Base-by-base conservation (phyloP, 2,888 invertebrate genomes). In the Hedya salicella region DNA sequence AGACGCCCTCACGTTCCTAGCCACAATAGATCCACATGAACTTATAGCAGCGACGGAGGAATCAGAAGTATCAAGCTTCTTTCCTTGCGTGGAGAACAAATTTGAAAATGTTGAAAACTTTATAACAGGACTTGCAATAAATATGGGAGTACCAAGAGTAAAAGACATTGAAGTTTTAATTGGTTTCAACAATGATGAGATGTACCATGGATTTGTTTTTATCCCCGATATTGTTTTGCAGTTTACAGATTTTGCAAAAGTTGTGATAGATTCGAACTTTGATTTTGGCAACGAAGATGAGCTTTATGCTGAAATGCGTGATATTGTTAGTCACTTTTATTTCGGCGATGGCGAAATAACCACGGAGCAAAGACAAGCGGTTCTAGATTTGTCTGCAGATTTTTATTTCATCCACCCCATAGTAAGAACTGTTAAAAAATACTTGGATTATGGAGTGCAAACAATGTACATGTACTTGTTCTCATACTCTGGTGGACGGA, bases 381-480 rank as follows among this genome's bases (percentile, higher is more conserved):
- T 77, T 0, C 67, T 71, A 13, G 72, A 79, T 42, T 78, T 82
- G 49, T 44, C 69, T 8, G 77, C 82, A 3, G 83, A 85, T 61
- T 70, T 75, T 11, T 57, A 19, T 1, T 79, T 75, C 36, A 71
- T 74, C 16, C 70, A 80, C 50, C 79, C 82, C 0, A 70, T 70
- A 1, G 68, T 73, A 6, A 75, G 76, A 63, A 75, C 73, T 46
- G 67, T 80, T 8, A 62, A 70, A 6, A 75, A 75, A 17, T 77
- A 73, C 48, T 46, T 80, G 3, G 64, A 73, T 1, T 75, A 76
- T 52, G 73, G 68, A 11, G 75, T 71, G 0, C 59, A 68, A 2
- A 74, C 67, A 3, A 62, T 83, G 32, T 83, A 73, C 52, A 70
- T 78, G 0, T 83, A 80, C 36, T 49, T 77, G 21, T 84, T 83